Base-by-base conservation (phyloP, 2,113 vertebrate genomes). In the Aphyosemion australe region DNA sequence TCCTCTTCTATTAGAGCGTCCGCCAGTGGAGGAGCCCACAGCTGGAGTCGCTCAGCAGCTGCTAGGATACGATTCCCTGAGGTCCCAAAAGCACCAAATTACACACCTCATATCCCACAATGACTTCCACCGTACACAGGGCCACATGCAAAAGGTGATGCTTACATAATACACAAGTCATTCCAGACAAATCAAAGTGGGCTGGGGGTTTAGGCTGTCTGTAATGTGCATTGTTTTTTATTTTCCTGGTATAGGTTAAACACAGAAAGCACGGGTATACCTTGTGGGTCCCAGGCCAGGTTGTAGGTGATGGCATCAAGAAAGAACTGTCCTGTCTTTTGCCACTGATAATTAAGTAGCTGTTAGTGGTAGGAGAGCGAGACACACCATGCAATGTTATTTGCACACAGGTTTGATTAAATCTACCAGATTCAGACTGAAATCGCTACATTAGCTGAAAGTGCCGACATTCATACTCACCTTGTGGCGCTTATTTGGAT, bases 271-370 rank as follows among this genome's bases (percentile, higher is more conserved):
- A 15, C 8, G 1, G 39, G 41, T 37, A 42, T 95, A 99, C 97
- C 97, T 97, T 98, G 97, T 66, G 96, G 96, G 84, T 99, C 97
- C 97, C 97, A 99, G 51, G 96, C 94, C 87, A 99, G 90, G 88
- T 97, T 99, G 92, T 96, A 97, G 65, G 96, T 97, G 94, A 99
- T 95, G 48, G 96, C 95, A 90, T 92, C 95, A 70, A 99, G 95
- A 88, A 99, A 95, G 92, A 99, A 97, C 82, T 99, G 97, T 62
- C 97, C 97, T 39, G 95, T 98, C 92, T 98, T 98, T 92, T 98
- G 94, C 97, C 97, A 99, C 53, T 99, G 97, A 92, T 94, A 96
- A 79, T 95, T 97, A 47, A 99, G 92, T 75, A 96, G 95, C 96
- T 98, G 87, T 83, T 80, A 90, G 82, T 81, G 49, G 79, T 49